phyloP scores from a whole-genome alignment of 2,113 vertebrate genomes.

The Uropsilus gracilis region DNA sequence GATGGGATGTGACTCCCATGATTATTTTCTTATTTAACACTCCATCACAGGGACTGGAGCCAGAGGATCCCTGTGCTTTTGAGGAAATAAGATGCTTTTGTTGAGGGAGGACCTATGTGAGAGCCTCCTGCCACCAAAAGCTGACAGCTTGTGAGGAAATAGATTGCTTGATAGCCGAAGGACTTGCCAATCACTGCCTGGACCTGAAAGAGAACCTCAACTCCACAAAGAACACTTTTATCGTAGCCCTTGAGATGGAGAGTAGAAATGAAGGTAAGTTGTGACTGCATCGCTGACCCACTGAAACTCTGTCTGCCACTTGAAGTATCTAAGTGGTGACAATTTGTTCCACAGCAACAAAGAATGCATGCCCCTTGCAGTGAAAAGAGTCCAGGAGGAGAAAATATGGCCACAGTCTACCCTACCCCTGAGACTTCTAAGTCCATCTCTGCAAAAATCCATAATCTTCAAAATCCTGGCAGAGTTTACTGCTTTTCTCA shows the following conservation, averaged over 20 bases:
- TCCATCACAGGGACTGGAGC: neutral
- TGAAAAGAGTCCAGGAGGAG: neutral
- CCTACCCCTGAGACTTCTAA: neutral
- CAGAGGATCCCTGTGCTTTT: neutral
- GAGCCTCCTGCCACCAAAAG: rapidly evolving
- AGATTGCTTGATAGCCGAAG: neutral
- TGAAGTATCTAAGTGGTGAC: neutral
- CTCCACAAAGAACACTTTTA: neutral
- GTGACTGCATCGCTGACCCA: neutral
- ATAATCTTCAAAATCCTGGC: neutral
- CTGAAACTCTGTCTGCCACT: neutral
- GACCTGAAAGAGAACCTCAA: neutral
- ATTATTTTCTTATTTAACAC: neutral
- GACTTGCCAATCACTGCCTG: neutral
- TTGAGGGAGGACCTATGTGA: neutral
- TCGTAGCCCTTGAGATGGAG: neutral
- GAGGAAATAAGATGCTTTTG: neutral
- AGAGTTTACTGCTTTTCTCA: neutral
- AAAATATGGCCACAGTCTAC: neutral
- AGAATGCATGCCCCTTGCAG: neutral
- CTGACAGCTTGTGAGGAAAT: neutral
- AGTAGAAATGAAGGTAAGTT: neutral
- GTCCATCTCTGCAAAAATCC: neutral
- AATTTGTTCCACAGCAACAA: neutral
- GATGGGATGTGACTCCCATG: neutral